Percentiles rank a stretch among this genome's conserved stretches.
Conservation (phyloP, 2,113 vertebrate genomes). For the Lepus europaeus region DNA sequence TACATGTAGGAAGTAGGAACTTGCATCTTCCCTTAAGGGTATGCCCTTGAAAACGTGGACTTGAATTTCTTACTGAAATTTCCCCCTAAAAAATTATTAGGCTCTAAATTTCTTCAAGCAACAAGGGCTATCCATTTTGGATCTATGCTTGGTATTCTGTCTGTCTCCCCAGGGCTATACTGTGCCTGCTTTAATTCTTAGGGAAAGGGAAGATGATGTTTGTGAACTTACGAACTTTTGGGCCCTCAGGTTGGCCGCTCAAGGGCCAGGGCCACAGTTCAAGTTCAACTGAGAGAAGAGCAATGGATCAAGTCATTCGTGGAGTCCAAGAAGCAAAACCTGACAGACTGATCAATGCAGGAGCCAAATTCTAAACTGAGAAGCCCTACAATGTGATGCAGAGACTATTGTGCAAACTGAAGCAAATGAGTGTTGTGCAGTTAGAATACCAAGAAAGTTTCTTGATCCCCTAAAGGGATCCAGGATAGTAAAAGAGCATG, state of each 20-base stretch:
- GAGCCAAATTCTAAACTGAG: constrained; percentile 41
- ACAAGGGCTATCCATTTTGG: constrained; percentile 67
- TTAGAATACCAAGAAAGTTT: constrained; percentile 28
- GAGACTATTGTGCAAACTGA: constrained; percentile 20
- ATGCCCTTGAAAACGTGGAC: constrained; percentile 26
- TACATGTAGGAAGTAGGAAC: constrained; percentile 23
- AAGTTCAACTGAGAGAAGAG: constrained; percentile 49
- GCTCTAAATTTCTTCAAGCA: constrained; percentile 67
- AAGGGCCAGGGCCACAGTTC: neutral
- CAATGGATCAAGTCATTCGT: constrained; percentile 17
- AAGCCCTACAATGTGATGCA: neutral
- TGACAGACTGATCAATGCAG: neutral
- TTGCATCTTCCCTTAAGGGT: constrained; percentile 30
- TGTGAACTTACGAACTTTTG: constrained; percentile 44
- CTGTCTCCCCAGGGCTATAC: constrained; percentile 43
- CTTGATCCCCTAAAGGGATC: neutral
- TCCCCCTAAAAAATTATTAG: neutral
- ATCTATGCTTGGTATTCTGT: constrained; percentile 16
- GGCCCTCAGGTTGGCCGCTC: neutral
- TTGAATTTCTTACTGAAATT: constrained; percentile 65
- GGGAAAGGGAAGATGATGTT: constrained; percentile 13
- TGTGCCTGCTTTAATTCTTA: constrained; percentile 45
- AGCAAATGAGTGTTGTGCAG: neutral
- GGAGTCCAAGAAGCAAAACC: constrained; percentile 43
- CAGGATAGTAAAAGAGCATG: constrained; percentile 28